A percentile compares a stretch with the other conserved stretches of the same genome.
These are phyloP conservation scores for Paracanthobrama guichenoti DNA, from an alignment of 2,113 vertebrate genomes.

Conservation along the genomic window DNA sequence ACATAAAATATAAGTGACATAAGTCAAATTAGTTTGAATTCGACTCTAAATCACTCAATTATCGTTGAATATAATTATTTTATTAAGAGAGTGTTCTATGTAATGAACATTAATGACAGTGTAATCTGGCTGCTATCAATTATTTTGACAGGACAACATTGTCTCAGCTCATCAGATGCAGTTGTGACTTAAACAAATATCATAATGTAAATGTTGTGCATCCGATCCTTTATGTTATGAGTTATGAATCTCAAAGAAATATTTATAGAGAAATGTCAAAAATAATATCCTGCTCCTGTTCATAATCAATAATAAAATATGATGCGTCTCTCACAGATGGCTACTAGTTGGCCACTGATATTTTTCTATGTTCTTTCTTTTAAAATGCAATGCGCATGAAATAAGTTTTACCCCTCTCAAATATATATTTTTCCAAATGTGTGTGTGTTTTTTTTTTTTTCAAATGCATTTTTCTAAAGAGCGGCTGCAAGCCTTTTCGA, in stretches of 20 bases:
- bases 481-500: not conserved
- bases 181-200: not conserved
- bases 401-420: not conserved
- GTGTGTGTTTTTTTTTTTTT: not conserved
- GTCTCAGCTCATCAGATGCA: not conserved
- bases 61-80: not conserved
- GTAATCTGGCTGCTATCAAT: not conserved
- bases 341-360: not conserved
- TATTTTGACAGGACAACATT: not conserved
- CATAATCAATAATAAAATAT: not conserved
- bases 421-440: not conserved
- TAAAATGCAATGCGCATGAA: not conserved
- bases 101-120: not conserved
- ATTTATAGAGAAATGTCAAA: not conserved
- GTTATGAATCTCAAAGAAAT: not conserved
- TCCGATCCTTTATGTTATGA: not conserved
- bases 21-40: not conserved
- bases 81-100: not conserved
- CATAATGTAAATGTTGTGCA: not conserved
- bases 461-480: not conserved
- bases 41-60: not conserved
- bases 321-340: not conserved
- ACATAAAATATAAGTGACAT: not conserved
- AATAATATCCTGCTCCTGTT: not conserved
- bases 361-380: not conserved